A percentile compares a stretch with the other conserved stretches of the same genome.
These are phyloP conservation scores for Magallana ariakensis DNA, from an alignment of 1,140 invertebrate genomes.

Conservation along the genomic window DNA sequence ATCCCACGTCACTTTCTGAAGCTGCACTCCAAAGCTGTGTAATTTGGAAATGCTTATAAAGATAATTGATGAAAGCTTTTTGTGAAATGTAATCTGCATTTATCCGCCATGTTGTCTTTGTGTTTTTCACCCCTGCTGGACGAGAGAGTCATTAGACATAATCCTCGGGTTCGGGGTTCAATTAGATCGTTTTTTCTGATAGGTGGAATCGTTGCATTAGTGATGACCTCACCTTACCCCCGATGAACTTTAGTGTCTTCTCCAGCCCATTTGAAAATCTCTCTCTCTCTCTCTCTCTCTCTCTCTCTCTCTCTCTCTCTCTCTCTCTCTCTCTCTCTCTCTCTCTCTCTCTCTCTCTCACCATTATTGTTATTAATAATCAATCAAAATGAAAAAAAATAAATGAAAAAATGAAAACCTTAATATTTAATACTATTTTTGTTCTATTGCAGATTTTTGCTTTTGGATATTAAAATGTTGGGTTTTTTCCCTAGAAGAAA, in stretches of 20 bases:
- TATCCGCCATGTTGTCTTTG: slow-evolving; percentile 28
- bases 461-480: no score
- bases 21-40: slow-evolving; percentile 1
- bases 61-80: slow-evolving; percentile 37
- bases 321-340: no score
- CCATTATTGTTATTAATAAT: no score
- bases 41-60: slow-evolving; percentile 34
- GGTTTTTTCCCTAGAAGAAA: no score
- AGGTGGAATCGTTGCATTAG: slow-evolving; percentile 25
- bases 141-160: slow-evolving; percentile 17
- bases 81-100: slow-evolving; percentile 7
- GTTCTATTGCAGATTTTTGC: no score
- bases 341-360: no score
- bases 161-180: slow-evolving; percentile 29
- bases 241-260: neutral
- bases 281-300: neutral
- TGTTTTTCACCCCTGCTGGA: neutral
- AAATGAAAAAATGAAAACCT: no score
- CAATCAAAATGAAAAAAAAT: no score
- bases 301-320: no score
- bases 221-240: slow-evolving; percentile 23
- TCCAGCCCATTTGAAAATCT: neutral
- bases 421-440: no score
- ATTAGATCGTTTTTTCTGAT: slow-evolving; percentile 4
- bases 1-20: slow-evolving; percentile 28